Evolutionary conservation across 2,113 vertebrate species (phyloP).

Genomic region (Sciurus niger): DNA sequence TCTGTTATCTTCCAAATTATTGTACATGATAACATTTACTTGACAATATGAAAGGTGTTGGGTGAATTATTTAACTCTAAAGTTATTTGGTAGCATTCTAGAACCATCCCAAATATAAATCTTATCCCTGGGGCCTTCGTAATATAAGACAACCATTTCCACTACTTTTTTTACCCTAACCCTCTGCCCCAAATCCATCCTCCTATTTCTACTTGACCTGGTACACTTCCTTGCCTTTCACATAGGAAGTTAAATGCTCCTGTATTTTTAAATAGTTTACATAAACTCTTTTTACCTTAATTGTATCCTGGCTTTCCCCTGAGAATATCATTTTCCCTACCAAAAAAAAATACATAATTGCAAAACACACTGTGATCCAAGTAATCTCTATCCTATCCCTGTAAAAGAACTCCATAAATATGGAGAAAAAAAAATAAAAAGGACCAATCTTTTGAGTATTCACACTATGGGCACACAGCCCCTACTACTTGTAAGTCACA

Average conservation of each 20-base stretch:
- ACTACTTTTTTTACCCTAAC: neutral
- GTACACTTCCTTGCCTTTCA: neutral
- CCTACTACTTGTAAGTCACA: neutral
- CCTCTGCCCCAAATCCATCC: neutral
- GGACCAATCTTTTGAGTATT: neutral
- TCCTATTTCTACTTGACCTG: neutral
- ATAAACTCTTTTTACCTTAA: neutral
- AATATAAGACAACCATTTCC: neutral
- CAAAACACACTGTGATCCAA: neutral
- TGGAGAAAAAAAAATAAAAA: neutral
- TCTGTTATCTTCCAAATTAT: neutral
- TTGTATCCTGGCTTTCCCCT: neutral
- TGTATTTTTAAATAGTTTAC: neutral
- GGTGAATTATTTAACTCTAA: constrained; percentile 17
- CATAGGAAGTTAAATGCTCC: neutral
- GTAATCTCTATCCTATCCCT: neutral
- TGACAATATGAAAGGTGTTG: neutral
- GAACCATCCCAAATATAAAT: neutral
- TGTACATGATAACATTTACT: neutral
- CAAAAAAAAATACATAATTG: neutral
- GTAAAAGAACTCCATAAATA: neutral
- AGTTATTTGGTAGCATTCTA: neutral
- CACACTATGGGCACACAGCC: neutral
- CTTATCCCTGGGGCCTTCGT: neutral
- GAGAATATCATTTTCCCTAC: neutral